phyloP scores from a whole-genome alignment of 2,888 invertebrate genomes.

The Lymantria monacha region DNA sequence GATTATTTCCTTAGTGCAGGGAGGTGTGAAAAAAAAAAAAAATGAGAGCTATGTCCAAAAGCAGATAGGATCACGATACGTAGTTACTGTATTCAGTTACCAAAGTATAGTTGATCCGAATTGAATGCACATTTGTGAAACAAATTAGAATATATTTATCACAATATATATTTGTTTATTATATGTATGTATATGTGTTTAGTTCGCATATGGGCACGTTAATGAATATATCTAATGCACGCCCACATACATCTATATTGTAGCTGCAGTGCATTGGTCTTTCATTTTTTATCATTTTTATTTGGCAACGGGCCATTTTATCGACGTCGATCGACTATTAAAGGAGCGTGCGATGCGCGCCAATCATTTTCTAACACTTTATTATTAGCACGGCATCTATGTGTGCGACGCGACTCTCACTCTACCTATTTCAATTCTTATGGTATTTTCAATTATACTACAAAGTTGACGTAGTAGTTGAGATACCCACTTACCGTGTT shows the following conservation, averaged over 20 bases:
- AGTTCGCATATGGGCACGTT: slow-evolving; percentile 10
- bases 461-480: no score
- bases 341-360: slow-evolving; percentile 40
- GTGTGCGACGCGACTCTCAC: no score
- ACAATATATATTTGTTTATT: slow-evolving; percentile 10
- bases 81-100: no score
- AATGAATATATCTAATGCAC: slow-evolving; percentile 16
- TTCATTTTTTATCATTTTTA: slow-evolving; percentile 30
- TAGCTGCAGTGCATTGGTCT: slow-evolving; percentile 41
- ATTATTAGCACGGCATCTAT: slow-evolving; percentile 18
- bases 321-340: slow-evolving; percentile 40
- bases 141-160: slow-evolving; percentile 15
- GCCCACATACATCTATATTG: slow-evolving; percentile 4
- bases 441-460: no score
- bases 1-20: no score
- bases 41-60: no score
- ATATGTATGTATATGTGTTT: neutral
- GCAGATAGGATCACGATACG: no score
- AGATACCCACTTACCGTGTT: no score
- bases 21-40: no score
- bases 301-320: slow-evolving; percentile 48
- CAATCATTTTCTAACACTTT: slow-evolving; percentile 45
- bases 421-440: no score
- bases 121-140: slow-evolving; percentile 6
- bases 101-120: no score